phyloP scores from a whole-genome alignment of 2,797 vertebrate species.

The Gorsachius magnificus region DNA sequence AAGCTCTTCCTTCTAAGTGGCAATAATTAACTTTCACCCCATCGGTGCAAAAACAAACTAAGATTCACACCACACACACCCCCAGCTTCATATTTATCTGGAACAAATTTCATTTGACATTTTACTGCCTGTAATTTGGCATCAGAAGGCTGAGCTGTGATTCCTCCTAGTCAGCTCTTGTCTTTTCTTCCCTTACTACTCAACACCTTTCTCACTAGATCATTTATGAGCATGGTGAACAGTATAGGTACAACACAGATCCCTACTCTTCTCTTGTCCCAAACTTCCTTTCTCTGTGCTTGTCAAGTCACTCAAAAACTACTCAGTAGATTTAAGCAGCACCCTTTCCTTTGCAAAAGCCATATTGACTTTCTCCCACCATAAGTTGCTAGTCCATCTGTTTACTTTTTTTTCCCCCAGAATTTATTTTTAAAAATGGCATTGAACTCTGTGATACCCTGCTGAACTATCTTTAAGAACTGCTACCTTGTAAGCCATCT shows the following conservation, averaged over 20 bases:
- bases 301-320: background rate
- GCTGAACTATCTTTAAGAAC: constrained; percentile 10
- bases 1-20: background rate
- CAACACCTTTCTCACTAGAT: background rate
- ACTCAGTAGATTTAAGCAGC: background rate
- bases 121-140: background rate
- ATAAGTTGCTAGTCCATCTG: background rate
- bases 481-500: background rate
- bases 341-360: background rate
- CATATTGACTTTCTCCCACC: background rate
- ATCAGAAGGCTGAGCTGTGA: background rate
- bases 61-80: background rate
- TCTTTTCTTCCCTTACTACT: background rate
- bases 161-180: background rate
- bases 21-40: background rate
- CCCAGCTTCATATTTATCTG: background rate
- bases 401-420: background rate
- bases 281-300: background rate
- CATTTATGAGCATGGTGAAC: background rate
- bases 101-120: background rate
- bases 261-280: background rate
- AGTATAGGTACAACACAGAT: background rate
- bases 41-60: background rate
- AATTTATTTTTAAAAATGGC: background rate
- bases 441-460: background rate